Base-by-base conservation (phyloP, 2,113 vertebrate species). In the Limnothrissa miodon region DNA sequence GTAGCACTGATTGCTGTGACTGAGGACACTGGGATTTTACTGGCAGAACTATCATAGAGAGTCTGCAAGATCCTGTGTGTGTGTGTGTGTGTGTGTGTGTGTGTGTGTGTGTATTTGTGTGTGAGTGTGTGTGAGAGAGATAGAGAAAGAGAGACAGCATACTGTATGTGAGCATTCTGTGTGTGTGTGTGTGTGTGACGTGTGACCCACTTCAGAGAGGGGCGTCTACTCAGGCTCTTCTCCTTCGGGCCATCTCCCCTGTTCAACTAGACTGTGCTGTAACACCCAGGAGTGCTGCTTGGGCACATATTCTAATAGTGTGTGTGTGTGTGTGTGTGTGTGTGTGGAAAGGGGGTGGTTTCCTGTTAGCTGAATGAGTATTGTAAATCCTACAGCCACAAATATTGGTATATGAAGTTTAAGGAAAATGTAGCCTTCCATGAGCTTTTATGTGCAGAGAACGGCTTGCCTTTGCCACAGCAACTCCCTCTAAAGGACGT, bases 201-300 rank as follows among this genome's bases (percentile, higher is more conserved):
- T 66, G 59, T 66, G 59, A 66, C 59, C 59, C 59, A 66, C 59
- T 66, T 66, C 59, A 66, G 59, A 66, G 8, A 66, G 59, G 29
- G 59, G 25, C 59, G 25, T 66, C 59, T 66, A 15, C 25, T 29
- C n/a, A 8, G 8, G 25, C 59, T 33, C 29, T 66, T 7, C 59
- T 66, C 59, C 29, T 66, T 8, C 25, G 8, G 33, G 59, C 59
- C 59, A 66, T 66, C 59, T 33, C 19, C 51, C 51, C 51, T 6
- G 51, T 56, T 4, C 1, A 5, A 56, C 19, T 56, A 5, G 21
- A 21, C 51, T 21, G 17, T 23, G 21, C 23, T 56, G 51, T 21
- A 56, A 23, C 51, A 56, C 19, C 51, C 51, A 33, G 29, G 11
- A 66, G 25, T 15, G 15, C 59, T 66, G n/a, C 25, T 25, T 11